Percentiles rank a stretch among this genome's conserved stretches.
Conservation (phyloP, 2,797 vertebrate genomes). For the Schizopygopsis malacanthus region DNA sequence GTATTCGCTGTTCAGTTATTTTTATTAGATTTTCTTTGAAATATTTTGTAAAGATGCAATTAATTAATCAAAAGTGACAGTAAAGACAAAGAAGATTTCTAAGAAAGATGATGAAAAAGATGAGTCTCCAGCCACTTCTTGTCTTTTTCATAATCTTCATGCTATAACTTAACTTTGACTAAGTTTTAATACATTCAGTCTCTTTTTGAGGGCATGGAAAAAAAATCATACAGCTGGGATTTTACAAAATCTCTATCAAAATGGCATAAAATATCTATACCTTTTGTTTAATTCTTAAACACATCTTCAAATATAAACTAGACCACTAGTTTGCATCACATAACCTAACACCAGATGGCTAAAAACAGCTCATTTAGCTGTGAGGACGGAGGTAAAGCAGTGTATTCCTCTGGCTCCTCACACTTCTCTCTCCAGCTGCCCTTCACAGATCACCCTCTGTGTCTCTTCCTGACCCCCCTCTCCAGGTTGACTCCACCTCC, state of each 20-base stretch:
- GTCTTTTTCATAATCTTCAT: too few species aligned
- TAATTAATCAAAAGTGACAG: neutral
- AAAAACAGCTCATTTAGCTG: neutral
- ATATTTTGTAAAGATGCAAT: neutral
- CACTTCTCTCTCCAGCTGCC: slow-evolving; percentile 66
- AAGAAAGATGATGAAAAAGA: neutral
- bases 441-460: slow-evolving; percentile 59
- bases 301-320: neutral
- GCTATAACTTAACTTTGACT: neutral
- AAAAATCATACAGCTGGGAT: neutral
- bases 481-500: neutral
- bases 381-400: slow-evolving; percentile 62
- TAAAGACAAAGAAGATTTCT: neutral
- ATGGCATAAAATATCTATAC: neutral
- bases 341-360: neutral
- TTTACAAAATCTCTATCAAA: neutral
- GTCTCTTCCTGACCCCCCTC: slow-evolving; percentile 9
- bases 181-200: neutral
- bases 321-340: neutral
- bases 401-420: slow-evolving; percentile 74
- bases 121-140: neutral
- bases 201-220: slow-evolving; percentile 3
- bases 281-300: neutral
- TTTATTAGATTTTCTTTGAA: neutral
- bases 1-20: neutral